Percentiles rank a stretch among this genome's conserved stretches.
Conservation (phyloP, 2,888 invertebrate genomes). For the Cacoxenus indagator region DNA sequence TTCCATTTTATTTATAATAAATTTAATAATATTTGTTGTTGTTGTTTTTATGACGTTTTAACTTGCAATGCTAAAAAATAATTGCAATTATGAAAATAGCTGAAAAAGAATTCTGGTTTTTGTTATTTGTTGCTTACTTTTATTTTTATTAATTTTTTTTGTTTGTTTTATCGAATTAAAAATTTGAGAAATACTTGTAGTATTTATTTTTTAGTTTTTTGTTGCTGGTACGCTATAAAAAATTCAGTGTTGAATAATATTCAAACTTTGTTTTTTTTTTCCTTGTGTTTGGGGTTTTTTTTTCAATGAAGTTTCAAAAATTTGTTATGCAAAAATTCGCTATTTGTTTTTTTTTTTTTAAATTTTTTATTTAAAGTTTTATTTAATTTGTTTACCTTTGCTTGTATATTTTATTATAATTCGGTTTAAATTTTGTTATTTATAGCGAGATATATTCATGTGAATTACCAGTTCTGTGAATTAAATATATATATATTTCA, state of each 20-base stretch:
- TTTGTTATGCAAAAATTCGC: constrained; percentile 31
- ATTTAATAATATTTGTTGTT: not conserved
- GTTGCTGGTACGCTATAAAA: constrained; percentile 7
- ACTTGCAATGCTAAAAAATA: constrained; percentile 45
- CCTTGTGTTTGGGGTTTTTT: constrained; percentile 10
- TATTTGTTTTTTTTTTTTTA: constrained; percentile 13
- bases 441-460: constrained; percentile 47
- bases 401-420: constrained; percentile 21
- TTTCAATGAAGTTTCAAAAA: constrained; percentile 16
- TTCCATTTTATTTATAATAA: constrained; percentile 8
- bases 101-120: constrained; percentile 28
- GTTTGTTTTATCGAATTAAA: constrained; percentile 22
- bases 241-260: constrained; percentile 11
- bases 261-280: constrained; percentile 22
- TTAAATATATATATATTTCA: constrained; percentile 45
- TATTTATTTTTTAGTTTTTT: constrained; percentile 10
- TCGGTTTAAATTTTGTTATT: constrained; percentile 56
- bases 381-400: constrained; percentile 3
- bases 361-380: constrained; percentile 21
- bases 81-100: constrained; percentile 44
- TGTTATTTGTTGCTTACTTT: constrained; percentile 3
- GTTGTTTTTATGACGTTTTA: not conserved
- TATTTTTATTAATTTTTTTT: not conserved
- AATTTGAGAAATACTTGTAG: not conserved
- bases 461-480: constrained; percentile 58